Conservation (phyloP, 2,888 invertebrate species). For the Ecliptopera silaceata region DNA sequence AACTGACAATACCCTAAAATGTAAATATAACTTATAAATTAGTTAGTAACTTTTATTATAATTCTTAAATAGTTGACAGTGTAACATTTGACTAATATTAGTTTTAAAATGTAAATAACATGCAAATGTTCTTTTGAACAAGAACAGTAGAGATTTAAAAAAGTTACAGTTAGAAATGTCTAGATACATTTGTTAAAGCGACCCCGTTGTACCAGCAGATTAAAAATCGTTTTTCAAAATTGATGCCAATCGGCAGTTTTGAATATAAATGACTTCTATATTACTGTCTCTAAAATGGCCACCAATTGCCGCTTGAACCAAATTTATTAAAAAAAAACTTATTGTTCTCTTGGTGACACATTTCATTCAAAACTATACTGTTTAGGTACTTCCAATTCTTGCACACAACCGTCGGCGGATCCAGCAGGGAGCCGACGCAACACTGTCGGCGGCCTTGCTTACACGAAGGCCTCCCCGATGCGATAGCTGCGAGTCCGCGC, state of each 20-base stretch:
- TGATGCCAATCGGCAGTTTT: slow-evolving; percentile 8
- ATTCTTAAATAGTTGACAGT: slow-evolving; percentile 7
- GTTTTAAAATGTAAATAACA: slow-evolving; percentile 9
- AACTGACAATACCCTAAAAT: slow-evolving; percentile 8
- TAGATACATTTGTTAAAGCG: slow-evolving; percentile 16
- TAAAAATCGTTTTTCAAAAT: slow-evolving; percentile 10
- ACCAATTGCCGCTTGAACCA: slow-evolving; percentile 26
- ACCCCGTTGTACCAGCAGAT: slow-evolving; percentile 27
- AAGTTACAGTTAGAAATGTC: slow-evolving; percentile 1
- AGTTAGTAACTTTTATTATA: slow-evolving; percentile 6
- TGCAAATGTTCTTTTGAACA: slow-evolving; percentile 17
- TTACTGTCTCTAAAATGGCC: slow-evolving; percentile 18
- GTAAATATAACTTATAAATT: not conserved
- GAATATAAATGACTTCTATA: slow-evolving; percentile 5
- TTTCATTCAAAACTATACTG: slow-evolving; percentile 18
- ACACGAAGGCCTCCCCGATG: slow-evolving; percentile 35
- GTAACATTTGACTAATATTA: slow-evolving; percentile 13
- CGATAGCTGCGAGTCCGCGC: slow-evolving; percentile 21
- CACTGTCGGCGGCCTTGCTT: not conserved
- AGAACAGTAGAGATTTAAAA: slow-evolving; percentile 21
- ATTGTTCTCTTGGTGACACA: slow-evolving; percentile 29
- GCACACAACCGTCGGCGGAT: slow-evolving; percentile 23
- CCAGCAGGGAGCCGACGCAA: not conserved
- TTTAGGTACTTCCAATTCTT: slow-evolving; percentile 27
- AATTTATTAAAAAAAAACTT: slow-evolving; percentile 21